Conservation (phyloP, 37 sponge, comb jelly and placozoan genomes). For the Theonella swinhoei region DNA sequence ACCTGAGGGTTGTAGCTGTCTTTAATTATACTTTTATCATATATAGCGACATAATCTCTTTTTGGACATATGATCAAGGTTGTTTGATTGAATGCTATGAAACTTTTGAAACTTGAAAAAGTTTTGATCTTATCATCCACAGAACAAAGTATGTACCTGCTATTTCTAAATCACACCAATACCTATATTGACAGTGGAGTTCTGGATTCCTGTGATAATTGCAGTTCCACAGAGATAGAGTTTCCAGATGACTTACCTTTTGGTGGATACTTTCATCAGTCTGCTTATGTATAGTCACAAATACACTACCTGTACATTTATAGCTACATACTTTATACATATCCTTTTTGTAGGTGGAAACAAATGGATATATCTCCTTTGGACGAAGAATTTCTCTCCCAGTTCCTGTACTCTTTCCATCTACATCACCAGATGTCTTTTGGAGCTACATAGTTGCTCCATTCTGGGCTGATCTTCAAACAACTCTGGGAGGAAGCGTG, state of each 20-base stretch:
- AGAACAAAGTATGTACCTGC: neutral
- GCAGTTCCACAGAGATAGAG: neutral
- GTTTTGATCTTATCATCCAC: neutral
- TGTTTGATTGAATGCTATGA: neutral
- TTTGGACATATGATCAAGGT: neutral
- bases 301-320: neutral
- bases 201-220: neutral
- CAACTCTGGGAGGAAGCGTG: neutral
- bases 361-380: conserved; percentile 33
- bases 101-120: neutral
- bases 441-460: conserved; percentile 29
- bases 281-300: neutral
- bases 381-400: conserved; percentile 4
- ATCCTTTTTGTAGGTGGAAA: neutral
- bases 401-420: conserved; percentile 26
- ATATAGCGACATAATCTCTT: neutral
- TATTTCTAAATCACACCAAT: neutral
- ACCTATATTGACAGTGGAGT: neutral
- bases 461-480: conserved; percentile 2
- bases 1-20: neutral
- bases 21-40: too few relatives aligned
- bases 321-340: neutral
- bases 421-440: neutral
- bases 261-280: neutral
- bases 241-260: neutral